Evolutionary conservation across 2,113 vertebrate genomes (phyloP).

Genomic region (Neoarius graeffei): DNA sequence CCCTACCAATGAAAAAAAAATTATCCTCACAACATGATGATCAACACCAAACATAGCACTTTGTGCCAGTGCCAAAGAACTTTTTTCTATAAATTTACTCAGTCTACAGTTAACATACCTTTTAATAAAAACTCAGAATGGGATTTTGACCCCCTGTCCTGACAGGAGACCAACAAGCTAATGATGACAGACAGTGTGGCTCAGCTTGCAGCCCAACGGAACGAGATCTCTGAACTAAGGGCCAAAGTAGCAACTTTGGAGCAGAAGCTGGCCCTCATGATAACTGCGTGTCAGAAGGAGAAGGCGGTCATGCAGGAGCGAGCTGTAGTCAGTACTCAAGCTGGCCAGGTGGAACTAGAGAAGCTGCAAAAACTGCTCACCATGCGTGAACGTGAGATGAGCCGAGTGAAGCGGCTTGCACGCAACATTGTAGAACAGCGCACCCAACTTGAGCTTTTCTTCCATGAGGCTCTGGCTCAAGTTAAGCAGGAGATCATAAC

Average conservation of each 20-base stretch:
- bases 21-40: not conserved
- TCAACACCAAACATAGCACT: not conserved
- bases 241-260: conserved; percentile 73
- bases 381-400: conserved; percentile 79
- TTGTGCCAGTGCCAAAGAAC: not conserved
- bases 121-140: not conserved
- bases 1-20: not conserved
- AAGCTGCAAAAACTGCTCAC: conserved; percentile 77
- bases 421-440: conserved; percentile 76
- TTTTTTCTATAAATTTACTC: not conserved
- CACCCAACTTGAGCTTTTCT: conserved; percentile 82
- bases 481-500: conserved; percentile 78
- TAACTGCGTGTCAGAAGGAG: conserved; percentile 64
- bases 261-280: conserved; percentile 60
- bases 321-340: conserved; percentile 60
- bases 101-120: not conserved
- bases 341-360: conserved; percentile 69
- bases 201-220: conserved; percentile 71
- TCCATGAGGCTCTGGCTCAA: conserved; percentile 77
- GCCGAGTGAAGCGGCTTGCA: conserved; percentile 76
- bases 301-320: conserved; percentile 57
- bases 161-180: conserved; percentile 74
- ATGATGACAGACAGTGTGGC: conserved; percentile 74
- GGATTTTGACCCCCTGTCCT: not conserved
- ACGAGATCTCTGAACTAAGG: conserved; percentile 69